Percentiles rank a stretch among this genome's conserved stretches.
Conservation (phyloP, 1,140 invertebrate species). For the Drosophila repletoides region DNA sequence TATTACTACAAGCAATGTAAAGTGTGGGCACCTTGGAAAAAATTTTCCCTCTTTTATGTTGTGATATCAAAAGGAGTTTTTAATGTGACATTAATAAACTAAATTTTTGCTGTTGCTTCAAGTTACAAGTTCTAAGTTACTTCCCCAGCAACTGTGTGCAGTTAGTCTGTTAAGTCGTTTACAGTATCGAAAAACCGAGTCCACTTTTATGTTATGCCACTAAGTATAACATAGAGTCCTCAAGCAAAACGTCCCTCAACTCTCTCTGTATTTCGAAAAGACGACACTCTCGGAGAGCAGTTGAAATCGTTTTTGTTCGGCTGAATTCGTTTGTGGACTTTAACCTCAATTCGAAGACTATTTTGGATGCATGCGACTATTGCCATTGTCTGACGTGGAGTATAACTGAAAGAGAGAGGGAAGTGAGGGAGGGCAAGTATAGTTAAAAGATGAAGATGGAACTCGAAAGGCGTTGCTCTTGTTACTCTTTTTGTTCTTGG, state of each 20-base stretch:
- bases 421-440: neutral
- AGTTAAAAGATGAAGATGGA: neutral
- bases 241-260: neutral
- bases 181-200: no score
- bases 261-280: neutral
- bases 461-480: neutral
- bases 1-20: no score
- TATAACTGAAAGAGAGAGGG: neutral
- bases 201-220: no score
- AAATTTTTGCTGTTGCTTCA: neutral
- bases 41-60: no score
- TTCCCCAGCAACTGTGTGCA: no score
- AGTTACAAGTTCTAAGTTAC: no score
- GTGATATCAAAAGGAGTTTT: no score
- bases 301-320: neutral
- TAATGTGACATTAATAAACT: neutral
- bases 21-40: no score
- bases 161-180: no score
- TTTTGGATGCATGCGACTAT: conserved; percentile 27
- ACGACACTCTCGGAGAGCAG: neutral
- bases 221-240: no score
- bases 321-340: conserved; percentile 56
- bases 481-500: conserved; percentile 23
- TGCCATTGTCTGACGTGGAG: conserved; percentile 31
- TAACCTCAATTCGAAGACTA: conserved; percentile 52